Conservation (phyloP, 2,888 invertebrate species). For the Mythimna vitellina region DNA sequence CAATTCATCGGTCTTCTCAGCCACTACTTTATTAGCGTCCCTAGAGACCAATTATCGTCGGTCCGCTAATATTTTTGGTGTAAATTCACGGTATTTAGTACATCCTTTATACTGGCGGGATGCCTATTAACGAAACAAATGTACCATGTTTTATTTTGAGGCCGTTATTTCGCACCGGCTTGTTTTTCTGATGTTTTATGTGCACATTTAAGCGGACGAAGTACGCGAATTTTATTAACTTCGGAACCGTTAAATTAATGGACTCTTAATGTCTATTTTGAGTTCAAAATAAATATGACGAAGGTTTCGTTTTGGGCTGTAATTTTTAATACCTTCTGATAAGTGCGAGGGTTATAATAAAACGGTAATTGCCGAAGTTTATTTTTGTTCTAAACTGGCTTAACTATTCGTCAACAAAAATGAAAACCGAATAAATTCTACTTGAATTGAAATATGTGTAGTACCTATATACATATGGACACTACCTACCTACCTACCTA, state of each 20-base stretch:
- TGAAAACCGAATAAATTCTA: slow-evolving; percentile 1
- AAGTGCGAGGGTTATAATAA: slow-evolving; percentile 16
- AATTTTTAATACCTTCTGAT: slow-evolving; percentile 34
- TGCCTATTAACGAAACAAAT: slow-evolving; percentile 71
- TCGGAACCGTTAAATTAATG: slow-evolving; percentile 61
- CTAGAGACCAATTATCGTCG: slow-evolving; percentile 65
- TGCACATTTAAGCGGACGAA: slow-evolving; percentile 67
- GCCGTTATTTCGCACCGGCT: slow-evolving; percentile 67
- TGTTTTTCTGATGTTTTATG: slow-evolving; percentile 70
- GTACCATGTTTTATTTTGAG: slow-evolving; percentile 70
- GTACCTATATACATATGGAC: slow-evolving; percentile 13
- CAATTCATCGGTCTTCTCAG: slow-evolving; percentile 43
- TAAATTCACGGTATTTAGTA: slow-evolving; percentile 65
- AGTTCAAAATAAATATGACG: slow-evolving; percentile 61
- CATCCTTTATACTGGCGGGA: slow-evolving; percentile 47
- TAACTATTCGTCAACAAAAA: not conserved
- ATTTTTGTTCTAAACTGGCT: slow-evolving; percentile 10
- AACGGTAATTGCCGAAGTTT: slow-evolving; percentile 22
- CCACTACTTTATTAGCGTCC: slow-evolving; percentile 67
- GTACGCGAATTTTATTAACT: slow-evolving; percentile 68
- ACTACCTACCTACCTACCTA: too few species aligned
- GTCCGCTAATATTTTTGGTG: slow-evolving; percentile 67
- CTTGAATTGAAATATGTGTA: slow-evolving; percentile 18
- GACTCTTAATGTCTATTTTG: slow-evolving; percentile 61
- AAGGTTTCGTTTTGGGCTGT: slow-evolving; percentile 37